Conservation (phyloP, 2,888 invertebrate genomes). For the Oasisia sp. region DNA sequence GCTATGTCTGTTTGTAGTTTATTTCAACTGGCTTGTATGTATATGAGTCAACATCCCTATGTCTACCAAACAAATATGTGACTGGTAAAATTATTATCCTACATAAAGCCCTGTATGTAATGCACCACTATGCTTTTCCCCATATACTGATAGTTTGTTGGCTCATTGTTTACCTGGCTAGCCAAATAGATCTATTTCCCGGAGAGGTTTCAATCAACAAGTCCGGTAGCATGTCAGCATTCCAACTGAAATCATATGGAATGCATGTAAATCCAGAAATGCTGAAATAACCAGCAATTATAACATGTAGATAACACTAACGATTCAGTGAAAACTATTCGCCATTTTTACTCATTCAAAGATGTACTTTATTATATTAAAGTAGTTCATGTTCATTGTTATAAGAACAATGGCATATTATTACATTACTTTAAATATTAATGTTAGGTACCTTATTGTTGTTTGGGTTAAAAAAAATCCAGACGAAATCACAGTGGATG, state of each 20-base stretch:
- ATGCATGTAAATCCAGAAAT: background rate
- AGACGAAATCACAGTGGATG: background rate
- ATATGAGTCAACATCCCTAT: no score
- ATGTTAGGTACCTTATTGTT: background rate
- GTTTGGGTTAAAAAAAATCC: background rate
- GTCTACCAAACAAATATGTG: background rate
- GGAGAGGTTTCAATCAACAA: conserved; percentile 14
- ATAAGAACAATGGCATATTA: background rate
- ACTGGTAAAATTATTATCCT: no score
- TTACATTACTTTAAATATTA: background rate
- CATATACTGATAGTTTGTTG: background rate
- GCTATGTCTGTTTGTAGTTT: no score
- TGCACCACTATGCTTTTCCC: background rate
- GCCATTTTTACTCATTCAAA: background rate
- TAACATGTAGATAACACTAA: background rate
- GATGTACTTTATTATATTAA: background rate
- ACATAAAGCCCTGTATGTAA: background rate
- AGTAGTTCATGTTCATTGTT: background rate
- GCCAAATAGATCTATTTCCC: conserved; percentile 14
- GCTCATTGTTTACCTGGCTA: conserved; percentile 18
- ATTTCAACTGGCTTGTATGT: no score
- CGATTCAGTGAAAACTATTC: background rate
- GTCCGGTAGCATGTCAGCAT: conserved; percentile 29
- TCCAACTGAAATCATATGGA: background rate
- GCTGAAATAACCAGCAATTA: background rate